Base-by-base conservation (phyloP, 2,888 invertebrate genomes). In the Anorthoa munda region DNA sequence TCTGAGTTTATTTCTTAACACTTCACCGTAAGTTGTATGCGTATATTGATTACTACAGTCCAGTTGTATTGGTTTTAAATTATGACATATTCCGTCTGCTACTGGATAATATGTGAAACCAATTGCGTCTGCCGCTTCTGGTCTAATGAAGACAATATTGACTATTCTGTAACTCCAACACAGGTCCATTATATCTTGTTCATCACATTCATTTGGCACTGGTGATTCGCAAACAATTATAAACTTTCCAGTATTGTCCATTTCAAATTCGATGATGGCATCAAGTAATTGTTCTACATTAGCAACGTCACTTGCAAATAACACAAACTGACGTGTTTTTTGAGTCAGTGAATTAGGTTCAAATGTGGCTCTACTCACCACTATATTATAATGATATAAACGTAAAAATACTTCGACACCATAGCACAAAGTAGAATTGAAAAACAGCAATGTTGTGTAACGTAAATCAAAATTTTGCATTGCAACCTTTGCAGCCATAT, bases 221-320 rank as follows among this genome's bases (percentile, higher is more conserved):
- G 82, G 61, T 11, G 93, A 93, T 79, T 91, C 87, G 73, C 95
- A 95, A 64, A 94, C 80, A 15, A 95, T 84, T n/a, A 95, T 90
- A 76, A 89, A 93, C 76, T 90, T 92, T 0, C 94, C 94, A 1
- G 92, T 93, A 72, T 93, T 95, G 76, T 93, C 92, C 66, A 93
- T 93, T 72, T 89, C 74, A 66, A 90, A 86, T 12, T 76, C 71
- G 31, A 82, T 81, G 87, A 94, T 89, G 88, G 90, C 90, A 31
- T 87, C 72, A 18, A 95, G 77, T 72, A 91, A 87, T 18, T 83
- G 56, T 64, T 77, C 79, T 23, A 95, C 87, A 53, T 91, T 84
- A n/a, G 72, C 70, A 17, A 92, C 50, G 68, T 89, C 89, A 45
- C 80, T 81, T 23, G 90, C 92, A 74, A 95, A 94, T 56, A 95